phyloP scores from a whole-genome alignment of 2,113 vertebrate species.

The Perccottus glenii region DNA sequence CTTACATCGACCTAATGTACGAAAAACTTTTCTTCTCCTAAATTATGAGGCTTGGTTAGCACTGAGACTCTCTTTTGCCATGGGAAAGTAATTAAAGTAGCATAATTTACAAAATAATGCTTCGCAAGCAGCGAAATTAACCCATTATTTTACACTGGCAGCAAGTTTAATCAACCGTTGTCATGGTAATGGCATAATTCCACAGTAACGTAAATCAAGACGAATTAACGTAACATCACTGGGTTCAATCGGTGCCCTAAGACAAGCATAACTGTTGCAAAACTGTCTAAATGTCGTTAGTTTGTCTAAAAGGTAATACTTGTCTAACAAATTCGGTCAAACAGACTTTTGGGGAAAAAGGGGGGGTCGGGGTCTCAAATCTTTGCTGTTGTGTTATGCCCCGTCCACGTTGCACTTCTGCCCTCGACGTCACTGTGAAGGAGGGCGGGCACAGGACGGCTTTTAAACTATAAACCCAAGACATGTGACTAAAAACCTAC shows the following conservation, averaged over 20 bases:
- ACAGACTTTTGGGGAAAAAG: not conserved
- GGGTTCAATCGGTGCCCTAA: not conserved
- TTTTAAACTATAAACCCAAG: not conserved
- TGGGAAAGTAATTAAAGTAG: constrained; percentile 7
- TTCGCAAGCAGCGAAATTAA: no score
- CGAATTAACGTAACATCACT: not conserved
- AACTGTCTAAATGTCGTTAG: no score
- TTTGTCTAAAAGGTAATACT: no score
- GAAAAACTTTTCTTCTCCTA: not conserved
- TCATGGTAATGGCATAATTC: not conserved
- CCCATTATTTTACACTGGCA: not conserved
- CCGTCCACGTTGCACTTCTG: constrained; percentile 74
- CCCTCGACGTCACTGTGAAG: constrained; percentile 53
- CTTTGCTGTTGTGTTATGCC: constrained; percentile 57
- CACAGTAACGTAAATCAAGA: not conserved
- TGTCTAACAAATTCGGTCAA: no score
- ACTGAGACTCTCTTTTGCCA: not conserved
- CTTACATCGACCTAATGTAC: not conserved
- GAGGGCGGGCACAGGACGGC: constrained; percentile 3
- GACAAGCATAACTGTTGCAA: not conserved
- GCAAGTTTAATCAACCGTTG: not conserved
- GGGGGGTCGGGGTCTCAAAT: not conserved
- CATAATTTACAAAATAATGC: not conserved
- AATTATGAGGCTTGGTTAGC: not conserved
- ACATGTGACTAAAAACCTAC: not conserved